Evolutionary conservation across 2,113 vertebrate species (phyloP), one percentile per base, ranked within the genome.

Genomic region (Gallinago jamesoni): DNA sequence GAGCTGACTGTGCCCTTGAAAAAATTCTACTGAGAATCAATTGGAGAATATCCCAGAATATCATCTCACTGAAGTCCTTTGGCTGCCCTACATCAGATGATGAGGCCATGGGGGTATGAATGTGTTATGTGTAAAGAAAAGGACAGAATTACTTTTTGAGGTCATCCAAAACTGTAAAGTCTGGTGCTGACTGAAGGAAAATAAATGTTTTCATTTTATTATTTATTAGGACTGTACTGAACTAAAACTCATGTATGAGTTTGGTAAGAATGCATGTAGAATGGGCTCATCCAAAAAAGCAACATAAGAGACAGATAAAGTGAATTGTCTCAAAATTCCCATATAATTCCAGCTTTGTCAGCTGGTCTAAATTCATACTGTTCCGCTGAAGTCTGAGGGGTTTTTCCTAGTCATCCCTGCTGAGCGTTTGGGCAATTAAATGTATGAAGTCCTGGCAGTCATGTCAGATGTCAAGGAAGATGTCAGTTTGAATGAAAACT

Each of bases 41-140:
- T 84, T 96, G 93, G 93, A 96, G 93, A 94, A 84, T 30, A 84
- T 84, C 94, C 87, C 89, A 82, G 53, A 69, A 53, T 69, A 87
- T 69, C 69, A 82, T 89, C 66, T 95, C 81, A 66, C 47, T 89
- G 31, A 84, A 91, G 82, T 87, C 17, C 30, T 91, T 94, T 94
- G 93, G 74, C 87, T 94, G 74, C 27, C 73, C 87, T 89, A 24
- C 53, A 82, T 84, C 57, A 79, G 50, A 84, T 50, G 72, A 89
- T 78, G 48, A 87, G 74, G 45, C 27, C 41, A 76, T 69, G 43
- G 69, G 39, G 62, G 23, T 50, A 12, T 84, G 53, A 82, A 83
- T 53, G 10, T 68, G 52, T 56, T 79, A 64, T 48, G 43, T 45
- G 39, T 66, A 68, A 90, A 87, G 33, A 45, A 80, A 89, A 92